Base-by-base conservation (phyloP, 2,113 vertebrate species). In the Otolemur garnettii region DNA sequence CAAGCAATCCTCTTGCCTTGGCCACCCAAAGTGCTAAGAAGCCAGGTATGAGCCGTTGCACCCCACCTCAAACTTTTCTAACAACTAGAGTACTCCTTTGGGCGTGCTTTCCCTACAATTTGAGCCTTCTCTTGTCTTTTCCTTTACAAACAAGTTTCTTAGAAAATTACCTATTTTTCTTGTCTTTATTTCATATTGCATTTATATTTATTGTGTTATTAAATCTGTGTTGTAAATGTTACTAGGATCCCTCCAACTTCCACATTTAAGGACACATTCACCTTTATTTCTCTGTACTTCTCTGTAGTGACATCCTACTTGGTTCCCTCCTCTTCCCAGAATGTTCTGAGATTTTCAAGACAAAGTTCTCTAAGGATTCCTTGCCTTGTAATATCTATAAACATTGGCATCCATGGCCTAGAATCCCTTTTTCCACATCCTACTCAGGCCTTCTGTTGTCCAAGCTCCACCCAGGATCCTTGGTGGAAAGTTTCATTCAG, bases 161-260 rank as follows among this genome's bases (percentile, higher is more conserved):
- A 42, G 50, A 80, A 80, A 80, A 45, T 45, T 45, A 45, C 45
- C 45, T 45, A 45, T 45, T 45, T 45, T 45, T 45, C 45, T 45
- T 45, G 45, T 45, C 45, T 45, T 45, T 45, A 45, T 45, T 45
- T 45, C 6, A 6, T 45, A 45, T 45, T 45, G 4, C 45, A 45
- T 45, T 45, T 45, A 75, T 2, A 21, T 60, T 33, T 15, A 72
- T 86, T 18, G 15, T 19, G 42, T 84, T 55, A 85, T 21, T 59
- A 30, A 92, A 53, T 84, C 53, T n/a, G 71, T 45, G 24, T 21
- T 94, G 72, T 89, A 89, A 38, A 83, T 42, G 38, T 83, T 83
- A 42, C 45, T 33, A 72, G 57, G 78, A 84, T 57, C 64, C 72
- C 89, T 12, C 59, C 24, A 92, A 53, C 33, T 64, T 64, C 45